Evolutionary conservation across 2,113 vertebrate genomes (phyloP).

Genomic region (Pachyramphus minor): DNA sequence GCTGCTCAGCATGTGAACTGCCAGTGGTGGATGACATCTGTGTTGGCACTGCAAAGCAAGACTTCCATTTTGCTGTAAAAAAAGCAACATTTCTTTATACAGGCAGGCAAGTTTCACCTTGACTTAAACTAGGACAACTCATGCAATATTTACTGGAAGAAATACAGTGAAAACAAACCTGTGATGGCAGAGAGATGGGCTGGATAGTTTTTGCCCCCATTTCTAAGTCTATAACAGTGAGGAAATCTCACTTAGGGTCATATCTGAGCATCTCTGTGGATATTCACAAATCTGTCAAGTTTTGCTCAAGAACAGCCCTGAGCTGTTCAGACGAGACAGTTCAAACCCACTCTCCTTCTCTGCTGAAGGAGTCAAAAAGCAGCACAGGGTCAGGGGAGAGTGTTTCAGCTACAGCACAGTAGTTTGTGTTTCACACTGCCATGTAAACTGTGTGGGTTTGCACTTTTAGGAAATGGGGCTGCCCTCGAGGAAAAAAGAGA

Average conservation of each 20-base stretch:
- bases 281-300: background rate
- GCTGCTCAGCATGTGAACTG: background rate
- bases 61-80: background rate
- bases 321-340: background rate
- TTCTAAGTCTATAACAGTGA: background rate
- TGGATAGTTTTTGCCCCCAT: background rate
- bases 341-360: background rate
- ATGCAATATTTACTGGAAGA: background rate
- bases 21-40: background rate
- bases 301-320: background rate
- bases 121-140: slow-evolving; percentile 8
- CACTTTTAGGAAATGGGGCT: slow-evolving; percentile 11
- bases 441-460: background rate
- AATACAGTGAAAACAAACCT: background rate
- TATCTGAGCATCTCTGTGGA: background rate
- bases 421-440: background rate
- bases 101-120: slow-evolving; percentile 9
- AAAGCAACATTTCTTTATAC: background rate
- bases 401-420: background rate
- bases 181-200: background rate
- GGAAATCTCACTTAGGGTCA: slow-evolving; percentile 12
- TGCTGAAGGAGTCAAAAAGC: background rate
- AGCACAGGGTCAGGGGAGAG: fast-evolving
- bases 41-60: background rate
- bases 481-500: background rate